Percentiles rank a stretch among this genome's conserved stretches.
These are phyloP conservation scores for Mesoclemmys tuberculata DNA, from an alignment of 2,113 vertebrate species.

Conservation along the genomic window DNA sequence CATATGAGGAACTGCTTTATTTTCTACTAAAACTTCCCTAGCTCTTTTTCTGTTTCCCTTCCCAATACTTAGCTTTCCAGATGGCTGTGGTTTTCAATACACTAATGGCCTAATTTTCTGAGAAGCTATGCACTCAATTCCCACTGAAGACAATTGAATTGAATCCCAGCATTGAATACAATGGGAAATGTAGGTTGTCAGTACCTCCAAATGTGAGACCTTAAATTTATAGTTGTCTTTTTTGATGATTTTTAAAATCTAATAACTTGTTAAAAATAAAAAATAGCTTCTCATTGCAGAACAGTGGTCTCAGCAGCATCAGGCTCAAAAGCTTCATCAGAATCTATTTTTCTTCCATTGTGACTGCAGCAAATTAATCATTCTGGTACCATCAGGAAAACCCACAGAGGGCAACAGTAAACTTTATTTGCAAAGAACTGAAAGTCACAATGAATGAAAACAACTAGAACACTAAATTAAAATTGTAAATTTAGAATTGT, in stretches of 20 bases:
- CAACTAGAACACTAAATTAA: background rate
- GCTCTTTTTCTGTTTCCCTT: background rate
- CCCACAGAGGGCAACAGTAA: background rate
- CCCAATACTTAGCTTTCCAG: background rate
- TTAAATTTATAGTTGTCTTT: background rate
- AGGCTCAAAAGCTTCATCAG: background rate
- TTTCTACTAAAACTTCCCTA: background rate
- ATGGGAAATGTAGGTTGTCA: background rate
- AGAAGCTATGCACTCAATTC: background rate
- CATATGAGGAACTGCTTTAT: background rate
- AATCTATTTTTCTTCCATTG: slow-evolving; percentile 38
- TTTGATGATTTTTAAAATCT: background rate
- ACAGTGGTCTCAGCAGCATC: background rate
- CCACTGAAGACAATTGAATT: background rate
- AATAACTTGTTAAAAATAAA: background rate
- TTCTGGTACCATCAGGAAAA: background rate
- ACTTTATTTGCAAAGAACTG: background rate
- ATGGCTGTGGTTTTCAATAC: background rate
- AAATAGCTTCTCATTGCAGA: background rate
- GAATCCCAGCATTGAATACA: too few species aligned
- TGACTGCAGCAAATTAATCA: slow-evolving; percentile 33
- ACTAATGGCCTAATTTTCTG: background rate
- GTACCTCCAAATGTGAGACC: background rate
- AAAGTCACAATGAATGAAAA: background rate
- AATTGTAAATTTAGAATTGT: slow-evolving; percentile 11